These are phyloP conservation scores for Drosophila anomalipes DNA, from an alignment of 2,888 invertebrate species.

Conservation along the genomic window DNA sequence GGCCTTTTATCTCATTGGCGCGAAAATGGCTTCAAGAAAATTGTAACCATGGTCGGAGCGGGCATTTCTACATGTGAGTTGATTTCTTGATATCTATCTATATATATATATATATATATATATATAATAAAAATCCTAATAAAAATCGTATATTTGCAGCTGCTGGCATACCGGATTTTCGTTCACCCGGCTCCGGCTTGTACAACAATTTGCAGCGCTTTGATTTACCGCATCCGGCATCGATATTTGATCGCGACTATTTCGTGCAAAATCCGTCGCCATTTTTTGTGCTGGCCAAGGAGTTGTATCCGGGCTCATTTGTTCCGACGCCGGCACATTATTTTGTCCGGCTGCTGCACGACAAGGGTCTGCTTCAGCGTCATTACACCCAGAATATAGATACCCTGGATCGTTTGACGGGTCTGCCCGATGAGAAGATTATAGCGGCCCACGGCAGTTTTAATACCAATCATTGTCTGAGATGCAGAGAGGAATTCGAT, in stretches of 20 bases:
- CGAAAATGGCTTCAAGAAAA: slow-evolving; percentile 91
- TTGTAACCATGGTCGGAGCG: slow-evolving; percentile 97
- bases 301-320: slow-evolving; percentile 94
- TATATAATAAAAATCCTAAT: background rate
- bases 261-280: slow-evolving; percentile 96
- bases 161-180: slow-evolving; percentile 96
- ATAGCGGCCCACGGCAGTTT: slow-evolving; percentile 99
- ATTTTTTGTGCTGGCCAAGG: slow-evolving; percentile 95
- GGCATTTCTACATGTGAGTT: slow-evolving; percentile 97
- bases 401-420: slow-evolving; percentile 94
- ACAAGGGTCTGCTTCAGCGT: slow-evolving; percentile 91
- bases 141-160: slow-evolving; percentile 57
- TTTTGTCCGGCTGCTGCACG: slow-evolving; percentile 93
- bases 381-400: slow-evolving; percentile 97
- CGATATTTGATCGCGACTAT: slow-evolving; percentile 95
- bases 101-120: background rate
- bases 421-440: slow-evolving; percentile 92
- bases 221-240: slow-evolving; percentile 95
- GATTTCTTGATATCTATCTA: background rate
- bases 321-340: slow-evolving; percentile 96
- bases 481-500: slow-evolving; percentile 89
- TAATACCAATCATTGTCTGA: slow-evolving; percentile 93
- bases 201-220: slow-evolving; percentile 97
- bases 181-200: slow-evolving; percentile 95
- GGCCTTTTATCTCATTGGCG: slow-evolving; percentile 93